These are phyloP conservation scores for Clunio marinus DNA, from an alignment of 2,888 invertebrate genomes.

Conservation along the genomic window DNA sequence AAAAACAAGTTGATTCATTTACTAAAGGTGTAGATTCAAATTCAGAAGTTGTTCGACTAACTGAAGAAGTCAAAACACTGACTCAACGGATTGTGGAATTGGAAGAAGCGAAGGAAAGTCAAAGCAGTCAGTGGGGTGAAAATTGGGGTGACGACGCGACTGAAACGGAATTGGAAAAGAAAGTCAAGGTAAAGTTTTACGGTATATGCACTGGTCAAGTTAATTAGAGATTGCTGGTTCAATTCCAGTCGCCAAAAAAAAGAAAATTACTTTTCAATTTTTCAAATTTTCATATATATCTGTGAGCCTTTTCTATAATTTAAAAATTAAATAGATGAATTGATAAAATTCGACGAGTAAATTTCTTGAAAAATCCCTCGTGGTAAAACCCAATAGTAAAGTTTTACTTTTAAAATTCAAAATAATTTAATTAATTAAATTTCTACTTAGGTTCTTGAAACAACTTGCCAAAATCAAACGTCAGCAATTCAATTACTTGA, in stretches of 20 bases:
- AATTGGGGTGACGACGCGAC: constrained; percentile 71
- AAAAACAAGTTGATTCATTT: constrained; percentile 66
- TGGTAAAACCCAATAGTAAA: no score
- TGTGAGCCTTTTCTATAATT: no score
- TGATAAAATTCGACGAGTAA: no score
- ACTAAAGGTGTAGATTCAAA: constrained; percentile 65
- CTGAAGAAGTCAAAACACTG: constrained; percentile 59
- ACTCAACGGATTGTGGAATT: constrained; percentile 75
- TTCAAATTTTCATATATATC: no score
- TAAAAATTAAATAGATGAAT: no score
- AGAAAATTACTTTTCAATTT: no score
- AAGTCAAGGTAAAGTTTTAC: constrained; percentile 39
- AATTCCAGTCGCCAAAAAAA: no score
- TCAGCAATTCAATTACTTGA: constrained; percentile 51
- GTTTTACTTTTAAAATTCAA: no score
- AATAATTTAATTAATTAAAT: neutral
- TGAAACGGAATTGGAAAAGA: constrained; percentile 45
- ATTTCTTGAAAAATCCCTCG: no score
- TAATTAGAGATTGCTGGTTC: no score
- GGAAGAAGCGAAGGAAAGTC: constrained; percentile 88
- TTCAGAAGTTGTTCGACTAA: constrained; percentile 62
- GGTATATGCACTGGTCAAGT: constrained; percentile 48
- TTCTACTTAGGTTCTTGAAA: constrained; percentile 42
- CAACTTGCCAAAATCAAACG: constrained; percentile 45
- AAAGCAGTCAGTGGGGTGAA: constrained; percentile 78